These are phyloP conservation scores for Melanotaenia maccullochi DNA, from an alignment of 2,797 vertebrate species.

Conservation along the genomic window DNA sequence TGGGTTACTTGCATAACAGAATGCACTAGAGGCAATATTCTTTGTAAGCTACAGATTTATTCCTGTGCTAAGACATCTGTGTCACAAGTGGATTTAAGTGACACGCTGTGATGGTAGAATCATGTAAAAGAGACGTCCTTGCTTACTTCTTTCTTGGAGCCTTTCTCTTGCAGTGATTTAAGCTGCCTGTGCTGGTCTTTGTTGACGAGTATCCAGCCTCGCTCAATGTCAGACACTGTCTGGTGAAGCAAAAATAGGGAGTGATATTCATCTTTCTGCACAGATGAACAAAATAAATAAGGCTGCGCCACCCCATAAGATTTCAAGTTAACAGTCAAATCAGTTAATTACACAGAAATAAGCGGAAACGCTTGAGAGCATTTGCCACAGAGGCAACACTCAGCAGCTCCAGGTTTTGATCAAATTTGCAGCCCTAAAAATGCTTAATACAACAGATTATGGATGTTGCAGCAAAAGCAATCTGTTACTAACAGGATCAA, in stretches of 20 bases:
- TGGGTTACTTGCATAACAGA: conserved; percentile 43
- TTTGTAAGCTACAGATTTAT: conserved; percentile 23
- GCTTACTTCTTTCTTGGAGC: conserved; percentile 97
- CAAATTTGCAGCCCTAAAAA: conserved; percentile 28
- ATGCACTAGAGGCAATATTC: conserved; percentile 25
- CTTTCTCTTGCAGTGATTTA: conserved; percentile 97
- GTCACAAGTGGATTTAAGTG: conserved; percentile 9
- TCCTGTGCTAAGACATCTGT: conserved; percentile 17
- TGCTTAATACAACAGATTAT: conserved; percentile 36
- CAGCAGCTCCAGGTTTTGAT: conserved; percentile 43
- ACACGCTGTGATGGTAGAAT: not conserved
- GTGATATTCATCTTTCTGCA: conserved; percentile 41
- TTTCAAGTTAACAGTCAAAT: conserved; percentile 4
- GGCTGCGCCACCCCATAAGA: not conserved
- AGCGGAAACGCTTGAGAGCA: conserved; percentile 3
- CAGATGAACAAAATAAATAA: conserved; percentile 16
- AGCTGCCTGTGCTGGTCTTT: conserved; percentile 98
- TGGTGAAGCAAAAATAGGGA: conserved; percentile 65
- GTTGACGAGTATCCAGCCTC: conserved; percentile 95
- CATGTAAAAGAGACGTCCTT: conserved; percentile 5
- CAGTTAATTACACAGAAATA: conserved; percentile 31
- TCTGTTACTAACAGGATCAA: conserved; percentile 35
- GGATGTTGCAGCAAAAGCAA: conserved; percentile 17
- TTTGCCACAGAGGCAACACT: conserved; percentile 18
- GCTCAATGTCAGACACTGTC: conserved; percentile 96